These are phyloP conservation scores for Mongoloraphidia duomilia DNA, from an alignment of 2,888 invertebrate species.

Conservation along the genomic window DNA sequence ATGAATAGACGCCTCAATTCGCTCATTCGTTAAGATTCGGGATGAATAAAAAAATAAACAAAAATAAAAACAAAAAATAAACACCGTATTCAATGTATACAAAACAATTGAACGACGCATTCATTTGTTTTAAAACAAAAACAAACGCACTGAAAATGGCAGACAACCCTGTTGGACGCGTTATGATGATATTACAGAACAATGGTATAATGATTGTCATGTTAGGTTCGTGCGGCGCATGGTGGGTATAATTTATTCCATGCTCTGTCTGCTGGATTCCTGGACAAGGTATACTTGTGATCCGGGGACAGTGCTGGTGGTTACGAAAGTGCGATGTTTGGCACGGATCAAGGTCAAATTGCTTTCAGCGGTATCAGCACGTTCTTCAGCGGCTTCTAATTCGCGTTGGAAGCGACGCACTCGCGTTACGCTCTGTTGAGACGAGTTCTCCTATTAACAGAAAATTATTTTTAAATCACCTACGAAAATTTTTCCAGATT, in stretches of 20 bases:
- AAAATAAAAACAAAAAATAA: no score
- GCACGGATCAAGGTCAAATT: constrained; percentile 89
- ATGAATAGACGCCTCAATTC: background rate
- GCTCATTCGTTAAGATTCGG: no score
- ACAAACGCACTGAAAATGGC: background rate
- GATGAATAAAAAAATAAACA: no score
- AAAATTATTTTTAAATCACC: constrained; percentile 6
- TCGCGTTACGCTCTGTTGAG: constrained; percentile 83
- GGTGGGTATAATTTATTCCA: constrained; percentile 26
- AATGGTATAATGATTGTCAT: background rate
- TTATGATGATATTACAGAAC: background rate
- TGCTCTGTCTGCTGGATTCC: constrained; percentile 43
- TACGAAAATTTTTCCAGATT: no score
- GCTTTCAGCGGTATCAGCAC: constrained; percentile 89
- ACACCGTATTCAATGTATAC: no score
- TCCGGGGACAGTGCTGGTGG: constrained; percentile 83
- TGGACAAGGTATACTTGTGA: constrained; percentile 84
- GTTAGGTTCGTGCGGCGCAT: constrained; percentile 2
- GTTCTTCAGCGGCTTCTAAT: constrained; percentile 93
- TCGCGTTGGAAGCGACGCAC: constrained; percentile 98
- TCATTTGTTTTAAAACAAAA: no score
- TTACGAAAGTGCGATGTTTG: constrained; percentile 96
- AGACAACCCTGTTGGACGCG: background rate
- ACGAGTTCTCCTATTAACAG: constrained; percentile 65
- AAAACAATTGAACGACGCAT: no score